Evolutionary conservation across 1,140 invertebrate genomes (phyloP), one percentile per base, ranked within the genome.

Genomic region (Goniozus legneri): DNA sequence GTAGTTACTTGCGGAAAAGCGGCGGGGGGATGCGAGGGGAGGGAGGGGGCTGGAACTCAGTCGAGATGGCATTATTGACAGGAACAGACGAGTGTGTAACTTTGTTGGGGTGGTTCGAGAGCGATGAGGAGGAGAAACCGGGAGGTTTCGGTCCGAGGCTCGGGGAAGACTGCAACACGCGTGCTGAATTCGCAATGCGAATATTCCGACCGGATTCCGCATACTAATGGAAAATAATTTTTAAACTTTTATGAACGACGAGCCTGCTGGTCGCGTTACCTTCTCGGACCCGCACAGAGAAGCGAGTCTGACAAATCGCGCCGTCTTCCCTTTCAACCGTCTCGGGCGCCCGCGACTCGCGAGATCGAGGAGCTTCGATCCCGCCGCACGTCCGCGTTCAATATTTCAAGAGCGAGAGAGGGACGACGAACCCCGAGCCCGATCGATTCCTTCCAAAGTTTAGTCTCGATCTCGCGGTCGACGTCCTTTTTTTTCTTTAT

Each of bases 191-290:
- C 32, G 32, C 32, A 55, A 50, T 56, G 31, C 37, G 15, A n/a
- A 41, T 43, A n/a, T n/a, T n/a, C n/a, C 36, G 31, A 24, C 18
- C 44, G n/a, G 44, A 56, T 60, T 31, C 42, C 27, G 54, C 54
- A 56, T 56, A 56, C 50, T 38, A 33, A 48, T 52, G 20, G 52
- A 57, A 52, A 54, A 60, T 54, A 40, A 49, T 54, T 54, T 60
- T 49, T 47, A 44, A 54, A 53, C 38, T 49, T 54, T 51, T 21
- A 43, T 31, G 34, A 41, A 6, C 24, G 4, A 27, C 24, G 24
- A 6, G 24, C 4, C 10, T 4, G 24, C 10, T 10, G 24, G 10
- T 10, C 24, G 24, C 10, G 10, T 6, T 4, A 27, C 10, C n/a
- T 27, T 6, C 24, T 27, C 24, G 24, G 4, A 10, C 24, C 4